A percentile compares a stretch with the other conserved stretches of the same genome.
phyloP scores from a whole-genome alignment of 2,797 vertebrate genomes.

The Malacoctenus gilli region DNA sequence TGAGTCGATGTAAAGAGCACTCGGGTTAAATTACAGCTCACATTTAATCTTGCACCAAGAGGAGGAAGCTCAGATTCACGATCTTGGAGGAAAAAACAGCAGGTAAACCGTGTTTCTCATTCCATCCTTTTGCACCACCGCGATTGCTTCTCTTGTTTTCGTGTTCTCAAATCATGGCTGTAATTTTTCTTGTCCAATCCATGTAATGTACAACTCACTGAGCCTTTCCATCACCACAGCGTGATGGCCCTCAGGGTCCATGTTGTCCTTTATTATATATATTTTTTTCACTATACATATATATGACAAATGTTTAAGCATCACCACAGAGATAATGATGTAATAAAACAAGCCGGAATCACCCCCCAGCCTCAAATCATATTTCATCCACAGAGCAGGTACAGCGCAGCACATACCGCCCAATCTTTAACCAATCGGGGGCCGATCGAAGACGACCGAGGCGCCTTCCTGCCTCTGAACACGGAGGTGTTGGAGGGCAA shows the following conservation, averaged over 20 bases:
- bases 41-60: too few relatives aligned
- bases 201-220: neutral
- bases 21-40: too few relatives aligned
- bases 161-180: neutral
- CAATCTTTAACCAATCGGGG: slow-evolving; percentile 45
- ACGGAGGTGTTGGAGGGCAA: slow-evolving; percentile 62
- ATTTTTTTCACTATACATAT: slow-evolving; percentile 5
- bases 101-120: neutral
- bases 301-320: slow-evolving; percentile 37
- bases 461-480: slow-evolving; percentile 58
- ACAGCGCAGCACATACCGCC: slow-evolving; percentile 23
- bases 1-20: too few relatives aligned
- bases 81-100: neutral
- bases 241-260: neutral
- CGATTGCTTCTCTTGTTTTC: neutral
- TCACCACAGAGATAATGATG: slow-evolving; percentile 51
- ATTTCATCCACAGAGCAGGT: slow-evolving; percentile 50
- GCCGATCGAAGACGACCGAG: slow-evolving; percentile 51
- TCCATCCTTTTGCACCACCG: neutral
- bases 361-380: slow-evolving; percentile 31
- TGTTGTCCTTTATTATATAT: slow-evolving; percentile 22
- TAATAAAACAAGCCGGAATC: slow-evolving; percentile 53
- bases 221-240: slow-evolving; percentile 1
- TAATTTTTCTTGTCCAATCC: neutral
- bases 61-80: neutral